These are phyloP conservation scores for Trogon melanurus DNA, from an alignment of 2,113 vertebrate genomes.

Conservation along the genomic window DNA sequence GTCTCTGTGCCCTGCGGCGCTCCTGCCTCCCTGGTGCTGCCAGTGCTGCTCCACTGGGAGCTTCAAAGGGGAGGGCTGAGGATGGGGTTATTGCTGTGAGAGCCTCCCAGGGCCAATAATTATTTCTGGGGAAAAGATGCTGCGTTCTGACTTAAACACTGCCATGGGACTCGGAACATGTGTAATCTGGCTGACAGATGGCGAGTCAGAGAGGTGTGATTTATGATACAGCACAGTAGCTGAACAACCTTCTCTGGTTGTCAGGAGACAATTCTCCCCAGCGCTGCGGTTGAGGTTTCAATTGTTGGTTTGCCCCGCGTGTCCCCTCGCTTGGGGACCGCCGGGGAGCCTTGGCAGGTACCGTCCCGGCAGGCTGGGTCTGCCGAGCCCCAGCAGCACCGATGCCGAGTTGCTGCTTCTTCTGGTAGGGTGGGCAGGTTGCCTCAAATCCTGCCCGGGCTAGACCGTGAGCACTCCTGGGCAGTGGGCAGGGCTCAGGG, in stretches of 20 bases:
- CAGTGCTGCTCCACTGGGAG: neutral
- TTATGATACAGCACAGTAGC: constrained; percentile 59
- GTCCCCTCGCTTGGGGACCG: neutral
- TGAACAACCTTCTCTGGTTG: constrained; percentile 57
- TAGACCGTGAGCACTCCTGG: accelerated
- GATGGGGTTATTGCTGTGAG: neutral
- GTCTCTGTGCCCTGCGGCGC: accelerated
- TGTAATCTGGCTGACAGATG: constrained; percentile 65
- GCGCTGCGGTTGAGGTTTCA: neutral
- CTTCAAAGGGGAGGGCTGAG: neutral
- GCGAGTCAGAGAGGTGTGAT: constrained; percentile 56
- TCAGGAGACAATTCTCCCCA: constrained; percentile 34
- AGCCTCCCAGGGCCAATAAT: neutral
- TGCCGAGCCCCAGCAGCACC: accelerated
- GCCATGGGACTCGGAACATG: constrained; percentile 38
- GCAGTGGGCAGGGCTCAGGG: neutral
- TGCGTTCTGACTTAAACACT: neutral
- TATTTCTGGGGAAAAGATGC: constrained; percentile 45
- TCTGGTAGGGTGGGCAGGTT: neutral
- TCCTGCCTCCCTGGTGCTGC: neutral
- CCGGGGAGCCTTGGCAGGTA: neutral
- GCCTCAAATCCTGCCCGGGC: accelerated
- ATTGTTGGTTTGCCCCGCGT: neutral
- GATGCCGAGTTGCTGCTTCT: neutral
- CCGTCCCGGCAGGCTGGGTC: neutral